These are phyloP conservation scores for Phocoena sinus DNA, from an alignment of 2,113 vertebrate species.

Conservation along the genomic window DNA sequence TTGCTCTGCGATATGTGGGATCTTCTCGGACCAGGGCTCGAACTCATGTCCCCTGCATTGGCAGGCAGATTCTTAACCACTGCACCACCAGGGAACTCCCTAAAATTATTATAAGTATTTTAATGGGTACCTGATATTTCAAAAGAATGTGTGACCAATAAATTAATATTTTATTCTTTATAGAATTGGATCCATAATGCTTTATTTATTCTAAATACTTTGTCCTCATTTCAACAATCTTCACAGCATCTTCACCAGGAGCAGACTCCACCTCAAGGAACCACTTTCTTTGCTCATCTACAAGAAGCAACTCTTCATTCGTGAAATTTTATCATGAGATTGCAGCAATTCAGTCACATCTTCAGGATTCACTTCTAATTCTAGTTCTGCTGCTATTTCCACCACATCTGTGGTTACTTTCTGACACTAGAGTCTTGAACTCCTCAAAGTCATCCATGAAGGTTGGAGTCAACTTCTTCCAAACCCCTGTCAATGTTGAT, in stretches of 20 bases:
- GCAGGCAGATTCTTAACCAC: too few species aligned
- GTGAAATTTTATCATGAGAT: neutral
- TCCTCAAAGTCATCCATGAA: neutral
- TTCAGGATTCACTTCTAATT: neutral
- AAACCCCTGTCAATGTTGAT: neutral
- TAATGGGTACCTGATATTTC: neutral
- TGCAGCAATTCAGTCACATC: neutral
- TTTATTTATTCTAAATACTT: neutral
- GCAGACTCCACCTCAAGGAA: neutral
- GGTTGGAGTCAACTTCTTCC: neutral
- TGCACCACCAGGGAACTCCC: too few species aligned
- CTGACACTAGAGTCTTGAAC: neutral
- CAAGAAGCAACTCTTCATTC: neutral
- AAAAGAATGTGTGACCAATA: neutral
- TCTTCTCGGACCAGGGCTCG: too few species aligned
- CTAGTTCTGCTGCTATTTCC: neutral
- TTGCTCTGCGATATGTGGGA: too few species aligned
- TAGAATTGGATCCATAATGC: too few species aligned
- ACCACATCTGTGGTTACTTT: neutral
- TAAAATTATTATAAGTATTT: neutral
- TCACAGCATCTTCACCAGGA: neutral
- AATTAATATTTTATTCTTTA: neutral
- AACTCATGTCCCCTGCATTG: too few species aligned
- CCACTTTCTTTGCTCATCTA: neutral
- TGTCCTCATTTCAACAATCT: neutral